These are phyloP conservation scores for Lampris incognitus DNA, from an alignment of 2,113 vertebrate species.

Conservation along the genomic window DNA sequence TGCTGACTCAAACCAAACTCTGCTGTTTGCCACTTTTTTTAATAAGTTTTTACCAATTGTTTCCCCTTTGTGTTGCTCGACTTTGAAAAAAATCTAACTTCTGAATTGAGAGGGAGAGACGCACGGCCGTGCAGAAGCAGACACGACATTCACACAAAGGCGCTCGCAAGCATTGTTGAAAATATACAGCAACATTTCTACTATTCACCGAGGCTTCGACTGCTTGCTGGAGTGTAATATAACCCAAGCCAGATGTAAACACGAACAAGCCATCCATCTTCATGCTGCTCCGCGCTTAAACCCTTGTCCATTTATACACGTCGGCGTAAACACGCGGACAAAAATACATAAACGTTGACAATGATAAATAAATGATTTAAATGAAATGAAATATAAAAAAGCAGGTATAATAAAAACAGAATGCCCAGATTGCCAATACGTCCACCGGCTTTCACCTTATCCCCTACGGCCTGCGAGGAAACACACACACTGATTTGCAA, in stretches of 20 bases:
- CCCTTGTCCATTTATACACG: constrained; percentile 10
- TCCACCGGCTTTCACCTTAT: constrained; percentile 51
- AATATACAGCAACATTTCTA: not conserved
- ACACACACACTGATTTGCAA: constrained; percentile 59
- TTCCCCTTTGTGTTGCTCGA: constrained; percentile 4
- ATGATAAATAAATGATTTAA: constrained; percentile 50
- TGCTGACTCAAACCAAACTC: constrained; percentile 52
- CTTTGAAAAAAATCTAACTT: not conserved
- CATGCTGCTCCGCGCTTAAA: constrained; percentile 32
- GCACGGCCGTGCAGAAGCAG: not conserved
- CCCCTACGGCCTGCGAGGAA: constrained; percentile 48
- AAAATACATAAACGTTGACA: constrained; percentile 19
- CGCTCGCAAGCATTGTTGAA: constrained; percentile 1
- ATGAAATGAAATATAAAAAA: constrained; percentile 21
- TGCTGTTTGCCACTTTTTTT: not conserved
- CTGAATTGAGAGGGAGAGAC: constrained; percentile 6
- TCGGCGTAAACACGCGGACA: constrained; percentile 36
- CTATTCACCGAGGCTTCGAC: constrained; percentile 26
- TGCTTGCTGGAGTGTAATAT: constrained; percentile 35
- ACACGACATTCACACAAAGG: constrained; percentile 12
- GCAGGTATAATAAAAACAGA: constrained; percentile 60
- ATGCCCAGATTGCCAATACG: constrained; percentile 60
- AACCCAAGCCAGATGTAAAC: constrained; percentile 52
- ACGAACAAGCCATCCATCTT: constrained; percentile 57
- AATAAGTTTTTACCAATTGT: constrained; percentile 24